Base-by-base conservation (phyloP, 1,140 invertebrate genomes). In the Brachionus sp. region DNA sequence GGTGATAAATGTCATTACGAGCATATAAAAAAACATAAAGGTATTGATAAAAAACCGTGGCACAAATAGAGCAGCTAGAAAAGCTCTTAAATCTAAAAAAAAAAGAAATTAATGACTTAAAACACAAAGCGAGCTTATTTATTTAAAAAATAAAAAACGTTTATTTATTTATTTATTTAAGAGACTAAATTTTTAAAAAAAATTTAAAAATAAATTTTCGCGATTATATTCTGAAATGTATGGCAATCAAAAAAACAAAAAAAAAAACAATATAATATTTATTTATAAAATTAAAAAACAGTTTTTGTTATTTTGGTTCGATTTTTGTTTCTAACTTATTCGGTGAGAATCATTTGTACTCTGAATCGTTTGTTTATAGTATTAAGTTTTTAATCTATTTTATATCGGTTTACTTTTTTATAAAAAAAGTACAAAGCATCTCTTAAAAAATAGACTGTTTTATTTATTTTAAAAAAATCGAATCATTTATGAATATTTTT, bases 11-110 rank as follows among this genome's bases (percentile, higher is more conserved):
- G 90, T 84, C 86, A 87, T 39, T 88, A 88, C 83, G 87, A 87
- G 84, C 90, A 90, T 84, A 77, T 89, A 62, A 87, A 88, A 42
- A 85, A 87, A 46, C 86, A 88, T 84, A 88, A 88, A 86, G 90
- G 90, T 12, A 85, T 90, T 57, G 89, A 90, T 85, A 87, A 85
- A 84, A 90, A 89, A 86, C 88, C 88, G n/a, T 90, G 89, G 89
- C 89, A 90, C 66, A 89, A 87, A 85, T 80, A 66, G 39, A 57
- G 12, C 9, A 50, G 35, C 37, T 78, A 35, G 16, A 78, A 16
- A 12, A 53, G 39, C 39, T 77, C 13, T 66, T 37, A 33, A 12
- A 66, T 66, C 64, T 12, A 66, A 64, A n/a, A 64, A 66, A 35
- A 37, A 33, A 33, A 46, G n/a, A 46, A 46, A 66, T 9, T 66